A percentile compares a stretch with the other conserved stretches of the same genome.
phyloP scores from a whole-genome alignment of 2,797 vertebrate species.

The Caiman crocodilus region DNA sequence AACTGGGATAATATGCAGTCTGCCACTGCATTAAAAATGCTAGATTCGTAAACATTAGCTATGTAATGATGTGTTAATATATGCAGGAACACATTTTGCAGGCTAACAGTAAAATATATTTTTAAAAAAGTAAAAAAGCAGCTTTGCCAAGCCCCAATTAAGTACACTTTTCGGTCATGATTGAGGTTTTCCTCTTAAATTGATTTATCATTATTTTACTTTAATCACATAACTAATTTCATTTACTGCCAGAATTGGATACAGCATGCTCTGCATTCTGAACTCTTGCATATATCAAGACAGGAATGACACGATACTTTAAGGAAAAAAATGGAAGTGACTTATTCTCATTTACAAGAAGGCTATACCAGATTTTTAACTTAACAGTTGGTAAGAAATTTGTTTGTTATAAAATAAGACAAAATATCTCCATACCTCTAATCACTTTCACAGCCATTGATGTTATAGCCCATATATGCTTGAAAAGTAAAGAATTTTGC shows the following conservation, averaged over 20 bases:
- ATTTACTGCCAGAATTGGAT: not conserved
- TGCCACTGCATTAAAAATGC: not conserved
- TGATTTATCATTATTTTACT: not conserved
- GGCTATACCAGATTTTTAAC: not conserved
- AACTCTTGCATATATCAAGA: not conserved
- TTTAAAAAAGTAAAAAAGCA: not conserved
- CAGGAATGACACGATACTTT: not conserved
- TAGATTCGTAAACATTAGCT: not conserved
- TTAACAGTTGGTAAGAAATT: not conserved
- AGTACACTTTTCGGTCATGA: not conserved
- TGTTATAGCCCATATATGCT: not conserved
- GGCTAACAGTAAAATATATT: slow-evolving; percentile 4
- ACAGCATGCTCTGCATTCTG: not conserved
- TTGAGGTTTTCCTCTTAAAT: not conserved
- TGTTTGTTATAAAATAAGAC: not conserved
- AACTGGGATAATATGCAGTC: not conserved
- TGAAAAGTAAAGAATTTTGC: not conserved
- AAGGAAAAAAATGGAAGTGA: not conserved
- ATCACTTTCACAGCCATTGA: not conserved
- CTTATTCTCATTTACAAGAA: slow-evolving; percentile 12
- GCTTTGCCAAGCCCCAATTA: not conserved
- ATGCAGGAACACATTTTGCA: slow-evolving; percentile 14
- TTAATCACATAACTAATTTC: not conserved
- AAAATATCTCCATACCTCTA: not conserved
- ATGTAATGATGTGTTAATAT: not conserved